Conservation (phyloP, 1,140 invertebrate genomes). For the Hyposmocoma kahamanoa region DNA sequence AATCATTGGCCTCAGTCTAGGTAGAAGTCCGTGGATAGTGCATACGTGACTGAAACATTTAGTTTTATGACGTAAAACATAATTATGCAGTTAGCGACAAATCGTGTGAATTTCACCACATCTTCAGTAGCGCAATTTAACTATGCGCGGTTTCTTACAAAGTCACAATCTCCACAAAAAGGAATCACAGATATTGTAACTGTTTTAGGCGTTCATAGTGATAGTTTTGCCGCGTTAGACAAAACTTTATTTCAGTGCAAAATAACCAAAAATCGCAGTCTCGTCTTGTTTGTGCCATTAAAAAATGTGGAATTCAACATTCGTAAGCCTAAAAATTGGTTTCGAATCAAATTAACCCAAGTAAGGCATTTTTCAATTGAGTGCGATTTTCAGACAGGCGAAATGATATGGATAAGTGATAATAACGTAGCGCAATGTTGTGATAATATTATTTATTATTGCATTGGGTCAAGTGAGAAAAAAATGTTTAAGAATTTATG, state of each 20-base stretch:
- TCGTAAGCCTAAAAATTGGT: slow-evolving; percentile 28
- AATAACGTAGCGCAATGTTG: too few relatives aligned
- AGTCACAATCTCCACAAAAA: slow-evolving; percentile 35
- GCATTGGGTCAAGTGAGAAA: too few relatives aligned
- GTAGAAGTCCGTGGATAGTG: slow-evolving; percentile 29
- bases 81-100: slow-evolving; percentile 56
- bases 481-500: too few relatives aligned
- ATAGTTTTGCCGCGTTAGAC: slow-evolving; percentile 27
- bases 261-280: slow-evolving; percentile 19
- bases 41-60: slow-evolving; percentile 42
- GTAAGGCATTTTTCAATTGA: too few relatives aligned
- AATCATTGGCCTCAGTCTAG: slow-evolving; percentile 41
- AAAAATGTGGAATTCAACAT: slow-evolving; percentile 31
- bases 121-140: slow-evolving; percentile 49
- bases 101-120: slow-evolving; percentile 53
- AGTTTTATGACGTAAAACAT: not conserved
- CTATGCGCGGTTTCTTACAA: slow-evolving; percentile 52
- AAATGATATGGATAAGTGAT: too few relatives aligned
- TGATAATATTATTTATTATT: too few relatives aligned
- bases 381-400: too few relatives aligned
- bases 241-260: slow-evolving; percentile 2
- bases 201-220: slow-evolving; percentile 48
- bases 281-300: slow-evolving; percentile 25
- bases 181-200: slow-evolving; percentile 50
- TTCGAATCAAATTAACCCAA: too few relatives aligned